Evolutionary conservation across 2,888 invertebrate species (phyloP).

Genomic region (Argyra leucocephala): DNA sequence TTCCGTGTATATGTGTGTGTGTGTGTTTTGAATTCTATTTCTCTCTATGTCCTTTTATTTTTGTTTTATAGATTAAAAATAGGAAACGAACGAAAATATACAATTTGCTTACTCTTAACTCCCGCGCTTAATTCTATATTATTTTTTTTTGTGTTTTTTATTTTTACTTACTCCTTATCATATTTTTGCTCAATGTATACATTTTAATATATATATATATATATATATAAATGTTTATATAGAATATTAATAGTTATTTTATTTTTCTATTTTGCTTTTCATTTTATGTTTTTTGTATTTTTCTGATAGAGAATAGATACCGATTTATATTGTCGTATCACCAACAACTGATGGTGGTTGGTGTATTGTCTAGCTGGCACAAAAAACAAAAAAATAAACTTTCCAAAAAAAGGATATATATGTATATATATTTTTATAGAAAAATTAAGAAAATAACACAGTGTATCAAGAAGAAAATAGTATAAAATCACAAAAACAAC

Average conservation of each 20-base stretch:
- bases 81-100: too few relatives aligned
- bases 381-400: background rate
- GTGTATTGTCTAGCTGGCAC: constrained; percentile 3
- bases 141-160: background rate
- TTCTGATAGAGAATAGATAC: background rate
- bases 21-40: background rate
- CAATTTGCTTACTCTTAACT: too few relatives aligned
- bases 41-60: background rate
- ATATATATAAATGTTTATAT: background rate
- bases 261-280: background rate
- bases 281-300: background rate
- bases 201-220: background rate
- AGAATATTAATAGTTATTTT: background rate
- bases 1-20: background rate
- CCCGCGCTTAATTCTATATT: background rate
- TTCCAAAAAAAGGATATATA: background rate
- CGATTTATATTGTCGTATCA: constrained; percentile 6
- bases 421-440: background rate
- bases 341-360: constrained; percentile 6
- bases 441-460: too few relatives aligned
- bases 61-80: background rate
- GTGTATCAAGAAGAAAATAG: background rate
- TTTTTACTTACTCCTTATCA: background rate
- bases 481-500: background rate
- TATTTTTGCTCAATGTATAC: background rate